Evolutionary conservation across 2,888 invertebrate genomes (phyloP), one percentile per base, ranked within the genome.

Genomic region (Philopedon plagiatum): DNA sequence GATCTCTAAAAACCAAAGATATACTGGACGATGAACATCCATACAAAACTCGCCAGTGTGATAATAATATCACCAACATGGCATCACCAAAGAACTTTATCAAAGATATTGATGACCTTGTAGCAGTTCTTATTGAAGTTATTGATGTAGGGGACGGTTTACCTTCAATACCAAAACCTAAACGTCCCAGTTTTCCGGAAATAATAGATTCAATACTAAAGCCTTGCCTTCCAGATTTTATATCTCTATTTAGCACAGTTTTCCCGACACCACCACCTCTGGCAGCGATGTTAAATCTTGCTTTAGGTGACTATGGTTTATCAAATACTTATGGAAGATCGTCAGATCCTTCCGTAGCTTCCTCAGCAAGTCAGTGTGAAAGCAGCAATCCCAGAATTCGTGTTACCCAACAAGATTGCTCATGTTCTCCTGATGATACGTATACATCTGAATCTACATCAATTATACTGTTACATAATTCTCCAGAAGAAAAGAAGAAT

Each of bases 101-200:
- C 32, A 56, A 62, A 8, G 56, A 63, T 21, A 7, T 70, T n/a
- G 63, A 63, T 9, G 69, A 63, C n/a, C 44, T 70, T 18, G 18
- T 69, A 8, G n/a, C 57, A 8, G 8, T 66, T 5, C 13, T 66
- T 1, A 46, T 32, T 21, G 49, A 44, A 29, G 32, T 61, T 4
- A 61, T 61, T n/a, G 61, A 61, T 61, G 19, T 26, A 11, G 21
- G 32, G 9, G 1, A 26, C 26, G 26, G 11, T 29, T 15, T 26
- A 29, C 15, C 51, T 29, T n/a, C 21, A 18, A 9, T 13, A 18
- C 29, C 51, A 29, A 54, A 18, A 54, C 23, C 26, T 0, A 26
- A 15, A 29, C 29, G 7, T 5, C n/a, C 5, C n/a, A n/a, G n/a
- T n/a, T n/a, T n/a, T n/a, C n/a, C n/a, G n/a, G n/a, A n/a, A n/a